These are phyloP conservation scores for Temnothorax longispinosus DNA, from an alignment of 1,140 invertebrate species.

Conservation along the genomic window DNA sequence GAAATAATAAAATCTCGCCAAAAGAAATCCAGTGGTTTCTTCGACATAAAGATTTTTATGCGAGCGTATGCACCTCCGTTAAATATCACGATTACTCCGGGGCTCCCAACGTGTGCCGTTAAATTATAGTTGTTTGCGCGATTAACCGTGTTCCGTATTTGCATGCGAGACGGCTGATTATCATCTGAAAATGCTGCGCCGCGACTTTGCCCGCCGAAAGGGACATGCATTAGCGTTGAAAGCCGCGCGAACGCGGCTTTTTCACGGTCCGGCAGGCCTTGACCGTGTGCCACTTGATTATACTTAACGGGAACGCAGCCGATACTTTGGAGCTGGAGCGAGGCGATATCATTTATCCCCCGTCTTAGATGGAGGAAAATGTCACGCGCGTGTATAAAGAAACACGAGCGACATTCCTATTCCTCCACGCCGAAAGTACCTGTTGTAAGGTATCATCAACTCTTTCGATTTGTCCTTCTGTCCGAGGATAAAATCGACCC, in stretches of 20 bases:
- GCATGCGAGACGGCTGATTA: conserved; percentile 60
- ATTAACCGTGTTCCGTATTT: conserved; percentile 64
- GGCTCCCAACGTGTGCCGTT: conserved; percentile 46
- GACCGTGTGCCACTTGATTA: conserved; percentile 45
- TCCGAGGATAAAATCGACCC: not conserved
- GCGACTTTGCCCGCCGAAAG: conserved; percentile 41
- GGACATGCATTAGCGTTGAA: conserved; percentile 36
- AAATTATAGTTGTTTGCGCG: conserved; percentile 64
- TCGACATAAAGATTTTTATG: not conserved
- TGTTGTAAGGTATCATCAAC: not conserved
- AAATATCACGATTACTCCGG: conserved; percentile 34
- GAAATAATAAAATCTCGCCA: not conserved
- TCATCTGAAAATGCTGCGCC: conserved; percentile 61
- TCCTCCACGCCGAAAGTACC: not conserved
- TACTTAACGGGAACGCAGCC: conserved; percentile 47
- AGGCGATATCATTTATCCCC: not conserved
- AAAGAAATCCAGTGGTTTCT: not conserved
- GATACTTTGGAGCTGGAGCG: not conserved
- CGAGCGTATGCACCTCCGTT: not conserved
- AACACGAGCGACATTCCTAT: too few species aligned
- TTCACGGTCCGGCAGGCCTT: conserved; percentile 53
- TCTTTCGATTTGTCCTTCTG: not conserved
- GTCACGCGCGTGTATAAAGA: not conserved
- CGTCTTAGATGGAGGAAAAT: not conserved
- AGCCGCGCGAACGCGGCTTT: conserved; percentile 39